Evolutionary conservation across 2,797 vertebrate genomes (phyloP), one percentile per base, ranked within the genome.

Genomic region (Halcyon badia): DNA sequence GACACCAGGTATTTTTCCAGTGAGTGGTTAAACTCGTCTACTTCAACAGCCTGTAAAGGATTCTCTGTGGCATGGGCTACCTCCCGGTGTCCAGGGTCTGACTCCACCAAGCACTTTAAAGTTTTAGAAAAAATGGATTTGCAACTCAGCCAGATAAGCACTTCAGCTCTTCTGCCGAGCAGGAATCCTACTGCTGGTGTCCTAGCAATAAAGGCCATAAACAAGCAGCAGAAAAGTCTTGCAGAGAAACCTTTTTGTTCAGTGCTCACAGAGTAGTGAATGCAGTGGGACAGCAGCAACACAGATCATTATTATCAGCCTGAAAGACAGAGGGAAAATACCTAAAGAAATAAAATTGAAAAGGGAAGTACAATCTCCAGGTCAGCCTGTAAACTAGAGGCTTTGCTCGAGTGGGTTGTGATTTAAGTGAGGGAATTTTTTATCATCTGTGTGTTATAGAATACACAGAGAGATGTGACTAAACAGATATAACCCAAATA

Each of bases 281-380:
- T 66, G 0, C 94, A 96, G 96, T 70, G 75, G 92, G 95, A 77
- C 1, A 89, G 78, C 86, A 83, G 83, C 56, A 92, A 89, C 79
- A 95, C 88, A 95, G 89, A 94, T 87, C 89, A 11, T 92, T 90
- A 88, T 89, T 91, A 90, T 70, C 52, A 68, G 81, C 64, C 71
- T 80, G 60, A 92, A 90, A 92, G 95, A 92, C 14, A 69, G 83
- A 91, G 42, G 62, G 77, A 41, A 92, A 95, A 90, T 62, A 96
- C 22, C 81, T 76, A 52, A 86, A 87, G 89, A 89, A 89, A 56
- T 7, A 46, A 82, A 97, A 94, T 3, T 87, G 75, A 80, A 94
- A 90, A 92, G 78, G 16, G 35, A 94, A 85, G 48, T 9, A 70
- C 3, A 8, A 20, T 95, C 96, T 89, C 66, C 90, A 87, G 83